phyloP scores from a whole-genome alignment of 1,140 invertebrate species.

The Drosophila seguyi region DNA sequence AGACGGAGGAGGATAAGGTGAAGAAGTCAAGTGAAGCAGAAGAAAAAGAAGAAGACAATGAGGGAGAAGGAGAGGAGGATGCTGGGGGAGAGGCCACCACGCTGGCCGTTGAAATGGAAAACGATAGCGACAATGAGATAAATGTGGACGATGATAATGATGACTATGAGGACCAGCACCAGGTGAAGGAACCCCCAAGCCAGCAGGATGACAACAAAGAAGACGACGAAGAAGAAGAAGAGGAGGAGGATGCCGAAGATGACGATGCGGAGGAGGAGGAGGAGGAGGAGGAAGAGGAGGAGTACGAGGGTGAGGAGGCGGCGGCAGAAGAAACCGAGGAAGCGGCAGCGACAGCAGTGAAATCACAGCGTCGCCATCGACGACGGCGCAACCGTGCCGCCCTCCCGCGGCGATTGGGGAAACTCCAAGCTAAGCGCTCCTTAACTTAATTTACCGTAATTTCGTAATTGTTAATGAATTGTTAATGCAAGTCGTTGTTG shows the following conservation, averaged over 20 bases:
- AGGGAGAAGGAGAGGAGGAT: not conserved
- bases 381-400: slow-evolving; percentile 24
- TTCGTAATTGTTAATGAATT: slow-evolving; percentile 77
- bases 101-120: slow-evolving; percentile 50
- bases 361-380: slow-evolving; percentile 33
- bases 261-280: slow-evolving; percentile 37
- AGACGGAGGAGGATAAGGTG: slow-evolving; percentile 1
- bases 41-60: not conserved
- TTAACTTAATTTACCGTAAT: slow-evolving; percentile 33
- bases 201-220: slow-evolving; percentile 5
- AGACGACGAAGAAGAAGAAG: not conserved
- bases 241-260: slow-evolving; percentile 1
- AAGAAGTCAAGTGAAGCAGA: slow-evolving; percentile 19
- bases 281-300: slow-evolving; percentile 38
- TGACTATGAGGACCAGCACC: slow-evolving; percentile 21
- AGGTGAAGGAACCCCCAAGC: slow-evolving; percentile 42
- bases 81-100: slow-evolving; percentile 20
- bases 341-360: slow-evolving; percentile 34
- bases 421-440: slow-evolving; percentile 23
- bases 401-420: slow-evolving; percentile 11
- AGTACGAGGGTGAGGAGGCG: slow-evolving; percentile 34
- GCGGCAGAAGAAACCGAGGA: slow-evolving; percentile 49
- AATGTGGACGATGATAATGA: slow-evolving; percentile 68
- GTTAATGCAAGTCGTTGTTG: slow-evolving; percentile 65
- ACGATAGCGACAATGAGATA: slow-evolving; percentile 72